Evolutionary conservation across 37 sponge, comb jelly and placozoan species (phyloP).

Genomic region (Cladorhizidae sp.): DNA sequence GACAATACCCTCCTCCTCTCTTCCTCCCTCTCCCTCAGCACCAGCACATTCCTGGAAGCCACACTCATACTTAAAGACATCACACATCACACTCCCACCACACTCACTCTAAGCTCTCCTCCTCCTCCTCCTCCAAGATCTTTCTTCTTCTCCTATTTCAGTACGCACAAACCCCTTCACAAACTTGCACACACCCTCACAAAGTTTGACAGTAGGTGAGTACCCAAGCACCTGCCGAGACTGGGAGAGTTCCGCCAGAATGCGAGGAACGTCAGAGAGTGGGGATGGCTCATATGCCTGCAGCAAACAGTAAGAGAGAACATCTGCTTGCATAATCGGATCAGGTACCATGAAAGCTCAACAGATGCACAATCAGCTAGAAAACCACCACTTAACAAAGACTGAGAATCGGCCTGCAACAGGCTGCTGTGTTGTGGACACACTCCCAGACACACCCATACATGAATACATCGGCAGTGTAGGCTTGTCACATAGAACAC

Average conservation of each 20-base stretch:
- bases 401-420: no score
- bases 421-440: no score
- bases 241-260: slow-evolving; percentile 58
- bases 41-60: not conserved
- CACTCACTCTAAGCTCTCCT: slow-evolving; percentile 5
- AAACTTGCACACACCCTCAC: slow-evolving; percentile 49
- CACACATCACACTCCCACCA: not conserved
- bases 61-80: not conserved
- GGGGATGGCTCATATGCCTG: slow-evolving; percentile 63
- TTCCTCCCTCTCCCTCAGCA: slow-evolving; percentile 22
- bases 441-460: no score
- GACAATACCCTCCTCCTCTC: not conserved
- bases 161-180: slow-evolving; percentile 59
- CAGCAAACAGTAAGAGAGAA: no score
- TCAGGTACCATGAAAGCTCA: no score
- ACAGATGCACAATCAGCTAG: no score
- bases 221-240: slow-evolving; percentile 42
- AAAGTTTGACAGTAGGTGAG: slow-evolving; percentile 18
- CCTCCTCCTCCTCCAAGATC: not conserved
- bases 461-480: no score
- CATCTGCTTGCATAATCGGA: no score
- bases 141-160: not conserved
- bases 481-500: no score
- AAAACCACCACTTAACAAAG: no score
- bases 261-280: slow-evolving; percentile 51